Conservation (phyloP, 2,113 vertebrate genomes). For the Lynx canadensis region DNA sequence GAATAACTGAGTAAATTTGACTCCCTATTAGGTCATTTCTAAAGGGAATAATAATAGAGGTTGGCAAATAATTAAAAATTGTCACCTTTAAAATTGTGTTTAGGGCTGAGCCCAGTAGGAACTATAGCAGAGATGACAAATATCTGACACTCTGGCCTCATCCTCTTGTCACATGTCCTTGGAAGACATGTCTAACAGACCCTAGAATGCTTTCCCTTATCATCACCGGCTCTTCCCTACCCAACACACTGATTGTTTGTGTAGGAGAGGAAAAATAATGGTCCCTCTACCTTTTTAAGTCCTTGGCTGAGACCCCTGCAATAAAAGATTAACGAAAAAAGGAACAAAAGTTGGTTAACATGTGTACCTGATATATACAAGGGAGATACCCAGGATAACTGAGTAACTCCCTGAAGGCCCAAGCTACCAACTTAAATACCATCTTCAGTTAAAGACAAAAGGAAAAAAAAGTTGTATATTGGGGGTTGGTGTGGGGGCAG, state of each 20-base stretch:
- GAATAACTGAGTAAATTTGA: neutral
- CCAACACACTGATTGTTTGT: neutral
- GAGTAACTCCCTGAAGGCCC: neutral
- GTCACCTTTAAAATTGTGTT: conserved; percentile 3
- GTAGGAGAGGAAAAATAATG: neutral
- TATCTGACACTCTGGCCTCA: neutral
- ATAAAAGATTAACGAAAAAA: neutral
- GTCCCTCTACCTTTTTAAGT: neutral
- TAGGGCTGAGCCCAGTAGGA: neutral
- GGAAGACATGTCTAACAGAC: neutral
- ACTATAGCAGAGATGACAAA: neutral
- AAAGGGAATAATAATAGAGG: neutral
- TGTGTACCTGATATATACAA: neutral
- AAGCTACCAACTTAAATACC: neutral
- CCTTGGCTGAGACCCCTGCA: neutral
- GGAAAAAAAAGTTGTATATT: neutral
- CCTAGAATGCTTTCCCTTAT: neutral
- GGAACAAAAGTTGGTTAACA: neutral
- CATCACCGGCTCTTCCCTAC: neutral
- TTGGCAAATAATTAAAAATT: neutral
- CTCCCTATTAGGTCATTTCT: neutral
- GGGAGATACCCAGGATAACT: neutral
- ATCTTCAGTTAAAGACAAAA: neutral
- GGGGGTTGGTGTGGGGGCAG: neutral
- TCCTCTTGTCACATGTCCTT: neutral